Conservation (phyloP, 92 coral and sea anemone species). For the Epizoanthus ramosus region DNA sequence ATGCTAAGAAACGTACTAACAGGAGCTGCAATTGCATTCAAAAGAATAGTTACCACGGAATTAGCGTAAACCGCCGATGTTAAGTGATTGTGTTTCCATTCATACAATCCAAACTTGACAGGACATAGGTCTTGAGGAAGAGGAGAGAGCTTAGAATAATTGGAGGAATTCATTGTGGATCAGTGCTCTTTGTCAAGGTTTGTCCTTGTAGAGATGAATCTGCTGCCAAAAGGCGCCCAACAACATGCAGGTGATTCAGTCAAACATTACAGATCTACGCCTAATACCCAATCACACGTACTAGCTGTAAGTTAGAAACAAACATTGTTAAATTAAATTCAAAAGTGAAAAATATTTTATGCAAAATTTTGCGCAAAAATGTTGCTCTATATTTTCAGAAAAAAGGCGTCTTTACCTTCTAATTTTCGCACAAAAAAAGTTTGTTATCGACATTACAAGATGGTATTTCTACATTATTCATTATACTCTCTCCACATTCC, state of each 20-base stretch:
- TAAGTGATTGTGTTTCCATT: background rate
- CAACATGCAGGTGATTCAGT: background rate
- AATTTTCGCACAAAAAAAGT: too few relatives aligned
- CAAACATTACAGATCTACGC: background rate
- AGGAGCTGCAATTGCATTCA: conserved; percentile 4
- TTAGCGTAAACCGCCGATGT: background rate
- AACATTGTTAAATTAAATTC: background rate
- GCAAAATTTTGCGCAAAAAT: too few relatives aligned
- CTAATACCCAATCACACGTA: background rate
- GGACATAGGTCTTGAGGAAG: background rate
- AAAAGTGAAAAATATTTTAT: too few relatives aligned
- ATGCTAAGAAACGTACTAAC: background rate
- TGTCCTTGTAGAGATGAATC: background rate
- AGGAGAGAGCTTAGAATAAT: background rate
- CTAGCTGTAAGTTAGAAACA: background rate
- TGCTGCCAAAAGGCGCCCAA: background rate
- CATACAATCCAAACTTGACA: background rate
- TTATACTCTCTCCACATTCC: too few relatives aligned
- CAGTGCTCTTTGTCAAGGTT: background rate
- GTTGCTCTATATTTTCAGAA: too few relatives aligned
- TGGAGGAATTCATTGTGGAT: background rate
- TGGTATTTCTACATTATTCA: too few relatives aligned
- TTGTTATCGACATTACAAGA: too few relatives aligned
- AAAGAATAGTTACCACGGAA: background rate
- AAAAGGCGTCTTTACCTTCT: too few relatives aligned